Evolutionary conservation across 2,113 vertebrate species (phyloP), one percentile per base, ranked within the genome.

Genomic region (Menidia beryllina): DNA sequence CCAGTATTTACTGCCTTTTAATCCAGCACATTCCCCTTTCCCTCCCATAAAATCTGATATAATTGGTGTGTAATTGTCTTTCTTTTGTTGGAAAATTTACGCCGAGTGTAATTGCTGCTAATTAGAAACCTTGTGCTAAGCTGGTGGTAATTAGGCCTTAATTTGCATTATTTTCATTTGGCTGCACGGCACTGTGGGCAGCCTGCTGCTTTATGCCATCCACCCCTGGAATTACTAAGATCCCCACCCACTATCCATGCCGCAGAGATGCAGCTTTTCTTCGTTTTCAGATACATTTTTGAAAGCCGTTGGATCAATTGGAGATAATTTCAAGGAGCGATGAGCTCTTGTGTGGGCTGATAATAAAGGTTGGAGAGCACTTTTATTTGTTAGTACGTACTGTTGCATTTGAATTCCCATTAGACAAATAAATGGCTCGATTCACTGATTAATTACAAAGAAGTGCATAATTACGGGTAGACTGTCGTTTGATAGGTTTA

Each of bases 71-170:
- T n/a, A 86, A 97, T 95, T 93, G 93, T 93, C 87, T 89, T 88
- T 51, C 49, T 87, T 95, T 94, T 95, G 90, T 93, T 85, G 90
- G 93, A 93, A 94, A 91, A 95, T 95, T 95, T 95, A 95, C 95
- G 91, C 91, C 90, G 92, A 92, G 93, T 95, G 94, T 98, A 97
- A 97, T 98, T 95, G 94, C 92, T 85, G 88, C 94, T 96, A 96
- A 97, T 97, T 96, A 96, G 95, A 90, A 79, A 93, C 92, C 92
- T 93, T 92, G 82, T 93, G 91, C 94, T 94, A 95, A 95, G 90
- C 93, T 91, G 90, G 66, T 90, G 93, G 93, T 95, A 97, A 98
- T 98, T 96, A 96, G 88, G 77, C 81, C 92, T 86, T 86, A 81
- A 94, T 97, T 96, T 96, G 93, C 94, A 95, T 96, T 94, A 94